phyloP scores from a whole-genome alignment of 37 sponge, comb jelly and placozoan species.

The Haliclona indistincta region DNA sequence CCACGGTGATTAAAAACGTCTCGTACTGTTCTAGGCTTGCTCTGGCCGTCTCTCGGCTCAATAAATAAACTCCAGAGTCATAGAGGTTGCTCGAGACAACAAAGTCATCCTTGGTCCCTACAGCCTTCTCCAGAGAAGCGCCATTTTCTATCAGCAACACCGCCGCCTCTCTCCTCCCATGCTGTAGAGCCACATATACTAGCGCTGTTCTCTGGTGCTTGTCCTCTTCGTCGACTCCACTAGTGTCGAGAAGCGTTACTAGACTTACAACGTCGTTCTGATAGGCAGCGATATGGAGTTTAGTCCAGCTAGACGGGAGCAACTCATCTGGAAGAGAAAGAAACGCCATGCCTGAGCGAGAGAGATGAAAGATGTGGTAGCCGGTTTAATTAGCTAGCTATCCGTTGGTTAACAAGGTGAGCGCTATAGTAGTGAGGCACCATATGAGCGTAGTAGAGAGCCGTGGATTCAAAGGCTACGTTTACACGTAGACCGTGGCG shows the following conservation, averaged over 20 bases:
- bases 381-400: too few species aligned
- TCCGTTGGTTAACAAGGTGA: too few species aligned
- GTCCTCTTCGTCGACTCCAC: conserved; percentile 23
- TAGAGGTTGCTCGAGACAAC: background rate
- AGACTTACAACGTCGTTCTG: conserved; percentile 8
- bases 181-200: conserved; percentile 31
- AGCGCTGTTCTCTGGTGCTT: conserved; percentile 47
- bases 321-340: conserved; percentile 23
- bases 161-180: conserved; percentile 37
- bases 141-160: conserved; percentile 37
- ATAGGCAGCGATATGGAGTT: conserved; percentile 55
- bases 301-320: conserved; percentile 32
- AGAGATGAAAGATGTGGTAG: too few species aligned
- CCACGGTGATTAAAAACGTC: background rate
- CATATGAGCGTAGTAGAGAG: too few species aligned
- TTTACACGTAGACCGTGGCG: too few species aligned
- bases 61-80: background rate
- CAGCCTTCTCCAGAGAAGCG: conserved; percentile 15
- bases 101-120: background rate
- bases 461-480: too few species aligned
- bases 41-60: too few species aligned
- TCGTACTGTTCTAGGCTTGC: background rate
- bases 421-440: too few species aligned
- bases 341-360: too few species aligned
- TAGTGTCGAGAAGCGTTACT: background rate